A percentile compares a stretch with the other conserved stretches of the same genome.
Evolutionary conservation across 2,113 vertebrate genomes (phyloP).

Genomic region (cattle (Bos taurus)): ARS-UCD2.0 NC_037342.1:54413001-54413500

Average conservation of each 20-base stretch:
- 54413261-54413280: neutral
- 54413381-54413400: neutral
- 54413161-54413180: neutral
- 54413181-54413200: neutral
- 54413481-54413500: neutral
- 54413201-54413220: neutral
- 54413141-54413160: neutral
- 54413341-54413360: neutral
- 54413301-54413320: neutral
- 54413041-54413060: constrained; percentile 43
- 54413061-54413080: constrained; percentile 8
- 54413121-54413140: neutral
- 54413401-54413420: neutral
- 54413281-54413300: neutral
- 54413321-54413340: neutral
- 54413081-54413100: neutral
- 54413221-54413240: neutral
- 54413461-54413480: neutral
- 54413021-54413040: neutral
- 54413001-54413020: neutral
- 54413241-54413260: neutral
- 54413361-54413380: neutral
- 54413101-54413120: neutral
- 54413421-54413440: neutral
- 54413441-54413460: neutral